Conservation (phyloP, 2,888 invertebrate species). For the Stictocephala bisonia region DNA sequence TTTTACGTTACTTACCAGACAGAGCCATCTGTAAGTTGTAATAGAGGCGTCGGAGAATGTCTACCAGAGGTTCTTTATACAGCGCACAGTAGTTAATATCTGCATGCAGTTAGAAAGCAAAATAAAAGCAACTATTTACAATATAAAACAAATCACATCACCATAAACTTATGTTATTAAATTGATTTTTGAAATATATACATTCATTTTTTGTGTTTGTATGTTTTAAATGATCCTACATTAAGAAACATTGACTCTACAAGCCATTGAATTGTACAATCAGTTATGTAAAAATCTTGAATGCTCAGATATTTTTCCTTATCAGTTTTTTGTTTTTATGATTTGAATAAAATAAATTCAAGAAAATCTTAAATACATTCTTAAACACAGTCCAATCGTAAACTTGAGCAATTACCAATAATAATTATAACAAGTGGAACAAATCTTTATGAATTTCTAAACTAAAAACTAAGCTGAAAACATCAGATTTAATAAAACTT, state of each 20-base stretch:
- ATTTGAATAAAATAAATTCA: too few species aligned
- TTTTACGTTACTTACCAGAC: constrained; percentile 74
- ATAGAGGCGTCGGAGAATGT: constrained; percentile 64
- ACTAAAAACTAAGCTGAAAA: too few species aligned
- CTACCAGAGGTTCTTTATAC: constrained; percentile 42
- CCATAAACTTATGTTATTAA: neutral
- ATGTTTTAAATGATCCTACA: neutral
- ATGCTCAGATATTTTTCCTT: too few species aligned
- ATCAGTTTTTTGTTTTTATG: too few species aligned
- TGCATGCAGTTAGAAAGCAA: constrained; percentile 48
- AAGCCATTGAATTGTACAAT: too few species aligned
- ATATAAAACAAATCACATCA: neutral
- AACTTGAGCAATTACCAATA: too few species aligned
- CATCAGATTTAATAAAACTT: too few species aligned
- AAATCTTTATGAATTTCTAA: too few species aligned
- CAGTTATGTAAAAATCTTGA: too few species aligned
- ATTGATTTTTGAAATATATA: neutral
- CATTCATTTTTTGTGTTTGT: neutral
- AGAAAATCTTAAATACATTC: too few species aligned
- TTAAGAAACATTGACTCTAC: neutral
- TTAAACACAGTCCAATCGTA: too few species aligned
- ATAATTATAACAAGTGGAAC: too few species aligned
- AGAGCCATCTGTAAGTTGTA: constrained; percentile 75
- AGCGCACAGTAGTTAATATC: constrained; percentile 47
- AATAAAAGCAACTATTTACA: constrained; percentile 22